Base-by-base conservation (phyloP, 2,797 vertebrate species). In the Ctenosaura bakeri region DNA sequence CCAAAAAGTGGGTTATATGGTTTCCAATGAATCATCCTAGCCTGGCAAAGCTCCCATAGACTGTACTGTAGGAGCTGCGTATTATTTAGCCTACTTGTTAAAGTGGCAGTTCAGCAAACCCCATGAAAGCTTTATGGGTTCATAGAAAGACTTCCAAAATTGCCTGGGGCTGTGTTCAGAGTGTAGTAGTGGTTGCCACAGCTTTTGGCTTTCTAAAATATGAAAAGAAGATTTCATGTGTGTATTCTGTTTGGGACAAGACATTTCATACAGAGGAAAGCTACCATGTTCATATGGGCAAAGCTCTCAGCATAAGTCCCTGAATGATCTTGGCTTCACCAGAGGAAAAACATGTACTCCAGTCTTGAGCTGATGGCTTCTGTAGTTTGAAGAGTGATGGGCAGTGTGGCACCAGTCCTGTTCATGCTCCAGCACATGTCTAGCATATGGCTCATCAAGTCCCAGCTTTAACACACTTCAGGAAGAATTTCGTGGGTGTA, bases 21-120 rank as follows among this genome's bases (percentile, higher is more conserved):
- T 87, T 91, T 89, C 88, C 84, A 83, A 0, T 89, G 84, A 91
- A 86, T 91, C 85, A 91, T 77, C 52, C 22, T 83, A 77, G 62
- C 85, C 91, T 89, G 85, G 91, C 85, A 3, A n/a, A 38, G 32
- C 56, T 91, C 79, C 82, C 35, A 56, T 3, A 52, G 32, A 52
- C 79, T 52, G 42, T 83, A 78, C 62, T 24, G 14, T 74, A 38
- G 79, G 59, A 88, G 26, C 29, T 56, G 66, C 8, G 0, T 73
- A 69, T 78, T 69, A 32, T 73, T 90, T 54, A 26, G 85, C 62
- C 42, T 76, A 18, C 71, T 81, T 83, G 62, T 82, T 71, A 78
- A 87, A 62, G 71, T 62, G 38, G 22, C 38, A 18, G 29, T 62
- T 59, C 52, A 69, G 52, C 52, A 83, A 79, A 86, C 9, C 24